phyloP scores from a whole-genome alignment of 2,113 vertebrate species.

The Lampris incognitus region DNA sequence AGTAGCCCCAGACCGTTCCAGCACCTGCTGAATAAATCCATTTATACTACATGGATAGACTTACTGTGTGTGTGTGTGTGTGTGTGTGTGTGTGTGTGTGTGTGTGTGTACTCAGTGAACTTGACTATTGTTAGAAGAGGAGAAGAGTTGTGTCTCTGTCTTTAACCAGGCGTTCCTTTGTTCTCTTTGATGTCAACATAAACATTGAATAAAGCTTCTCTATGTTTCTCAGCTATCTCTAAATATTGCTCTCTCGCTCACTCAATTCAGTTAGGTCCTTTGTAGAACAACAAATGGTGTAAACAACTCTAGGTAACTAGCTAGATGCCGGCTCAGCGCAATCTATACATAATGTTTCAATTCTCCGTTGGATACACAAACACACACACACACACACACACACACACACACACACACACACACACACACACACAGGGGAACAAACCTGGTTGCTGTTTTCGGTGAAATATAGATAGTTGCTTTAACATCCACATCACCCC shows the following conservation, averaged over 20 bases:
- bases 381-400: conserved; percentile 6
- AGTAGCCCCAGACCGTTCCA: no score
- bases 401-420: conserved; percentile 18
- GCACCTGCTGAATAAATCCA: no score
- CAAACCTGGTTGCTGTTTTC: no score
- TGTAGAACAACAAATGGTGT: no score
- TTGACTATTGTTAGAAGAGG: not conserved
- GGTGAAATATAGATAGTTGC: not conserved
- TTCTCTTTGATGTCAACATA: no score
- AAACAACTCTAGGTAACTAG: no score
- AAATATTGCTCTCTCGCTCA: not conserved
- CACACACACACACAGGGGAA: conserved; percentile 10
- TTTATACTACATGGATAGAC: no score
- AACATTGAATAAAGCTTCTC: not conserved
- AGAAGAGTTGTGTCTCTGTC: not conserved
- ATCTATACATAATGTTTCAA: no score
- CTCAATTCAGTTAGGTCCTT: not conserved
- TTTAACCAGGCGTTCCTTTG: no score
- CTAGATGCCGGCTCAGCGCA: no score
- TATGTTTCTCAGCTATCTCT: not conserved
- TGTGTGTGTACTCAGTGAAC: not conserved
- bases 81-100: conserved; percentile 1
- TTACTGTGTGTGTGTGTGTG: conserved; percentile 17
- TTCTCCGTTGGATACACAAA: no score
- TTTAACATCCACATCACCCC: conserved; percentile 10